Percentiles rank a stretch among this genome's conserved stretches.
Evolutionary conservation across 2,888 invertebrate species (phyloP).

Genomic region (Arge pagana): DNA sequence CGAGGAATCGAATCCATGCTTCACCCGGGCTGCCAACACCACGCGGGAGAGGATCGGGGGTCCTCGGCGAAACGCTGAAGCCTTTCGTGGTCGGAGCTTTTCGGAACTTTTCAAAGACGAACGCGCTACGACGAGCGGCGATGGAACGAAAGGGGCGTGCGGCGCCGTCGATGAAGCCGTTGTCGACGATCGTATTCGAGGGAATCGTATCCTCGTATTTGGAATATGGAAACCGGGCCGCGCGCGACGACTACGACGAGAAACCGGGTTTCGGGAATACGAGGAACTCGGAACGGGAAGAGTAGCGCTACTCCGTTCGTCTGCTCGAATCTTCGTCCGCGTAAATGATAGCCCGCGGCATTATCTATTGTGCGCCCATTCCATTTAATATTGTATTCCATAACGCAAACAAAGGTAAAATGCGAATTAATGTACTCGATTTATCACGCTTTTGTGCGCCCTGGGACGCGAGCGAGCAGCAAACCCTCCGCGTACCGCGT

Average conservation of each 20-base stretch:
- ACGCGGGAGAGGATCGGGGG: constrained; percentile 42
- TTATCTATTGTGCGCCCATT: constrained; percentile 57
- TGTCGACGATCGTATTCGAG: too few relatives aligned
- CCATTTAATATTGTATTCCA: constrained; percentile 58
- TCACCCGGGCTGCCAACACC: constrained; percentile 58
- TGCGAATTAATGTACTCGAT: constrained; percentile 58
- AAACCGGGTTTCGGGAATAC: too few relatives aligned
- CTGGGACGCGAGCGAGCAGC: constrained; percentile 41
- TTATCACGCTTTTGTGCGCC: constrained; percentile 57
- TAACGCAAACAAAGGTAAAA: constrained; percentile 58
- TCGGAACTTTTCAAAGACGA: too few relatives aligned
- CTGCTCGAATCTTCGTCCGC: constrained; percentile 22
- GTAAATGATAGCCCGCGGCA: constrained; percentile 54
- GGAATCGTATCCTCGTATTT: too few relatives aligned
- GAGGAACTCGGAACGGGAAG: too few relatives aligned
- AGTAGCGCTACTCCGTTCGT: neutral
- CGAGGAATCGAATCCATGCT: constrained; percentile 59
- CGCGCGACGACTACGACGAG: too few relatives aligned
- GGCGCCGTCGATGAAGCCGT: too few relatives aligned
- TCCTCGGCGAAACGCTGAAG: too few relatives aligned
- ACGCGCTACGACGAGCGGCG: too few relatives aligned
- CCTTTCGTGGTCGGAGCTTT: too few relatives aligned
- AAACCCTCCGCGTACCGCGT: constrained; percentile 29
- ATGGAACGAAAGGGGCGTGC: too few relatives aligned
- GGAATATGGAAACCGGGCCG: too few relatives aligned